Base-by-base conservation (phyloP, 2,888 invertebrate genomes). In the Drosophila helvetica region DNA sequence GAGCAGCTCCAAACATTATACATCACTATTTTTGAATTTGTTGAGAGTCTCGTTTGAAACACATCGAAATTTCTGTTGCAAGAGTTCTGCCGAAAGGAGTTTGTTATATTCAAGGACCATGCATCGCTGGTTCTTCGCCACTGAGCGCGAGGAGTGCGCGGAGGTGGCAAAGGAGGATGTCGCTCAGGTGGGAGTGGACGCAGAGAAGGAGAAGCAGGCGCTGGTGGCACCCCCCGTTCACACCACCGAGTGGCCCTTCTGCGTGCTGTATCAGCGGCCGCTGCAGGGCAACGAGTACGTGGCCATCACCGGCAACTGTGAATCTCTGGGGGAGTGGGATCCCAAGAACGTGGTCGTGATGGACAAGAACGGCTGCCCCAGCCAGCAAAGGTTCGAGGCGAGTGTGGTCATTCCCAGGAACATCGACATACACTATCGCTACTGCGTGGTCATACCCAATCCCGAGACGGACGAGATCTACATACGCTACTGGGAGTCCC, bases 401-500 rank as follows among this genome's bases (percentile, higher is more conserved):
- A 91, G 92, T 30, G 88, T 96, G 38, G 92, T 92, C 52, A 93
- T 97, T 79, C 96, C 96, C 1, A 93, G 94, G 60, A 94, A 94
- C 75, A 92, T 93, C 76, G 94, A 94, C 75, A 93, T 97, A 17
- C 93, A 93, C 33, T 97, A 95, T 90, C 94, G 97, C 45, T 97
- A 96, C 91, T 95, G 95, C 75, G 93, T 96, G 68, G 95, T 96
- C 86, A 93, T 95, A 45, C 86, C 94, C n/a, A 93, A 95, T 89
- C 94, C 95, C 71, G 92, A 93, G 38, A 57, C 64, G 18, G 77
- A 83, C 8, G 69, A 88, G 47, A 91, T 94, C 1, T 93, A 95
- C 61, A 94, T 97, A 17, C 93, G 95, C 12, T 93, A 93, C 73
- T 97, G 97, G 97, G 97, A 98, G 91, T 95, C 96, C 0, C 94